Conservation (phyloP, 1,140 invertebrate genomes). For the Drosophila insularis region DNA sequence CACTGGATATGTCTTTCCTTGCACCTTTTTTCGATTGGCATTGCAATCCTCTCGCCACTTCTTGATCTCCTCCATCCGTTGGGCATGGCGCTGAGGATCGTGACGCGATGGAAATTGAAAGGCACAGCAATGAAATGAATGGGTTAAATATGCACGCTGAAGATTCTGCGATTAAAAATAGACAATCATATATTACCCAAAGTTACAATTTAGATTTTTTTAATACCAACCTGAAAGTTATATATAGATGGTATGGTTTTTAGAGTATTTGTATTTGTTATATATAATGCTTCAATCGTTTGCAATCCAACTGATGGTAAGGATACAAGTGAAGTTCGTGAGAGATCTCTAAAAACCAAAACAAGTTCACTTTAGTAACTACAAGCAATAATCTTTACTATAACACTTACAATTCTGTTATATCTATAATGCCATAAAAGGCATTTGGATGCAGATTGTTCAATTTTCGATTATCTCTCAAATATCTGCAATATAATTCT, state of each 20-base stretch:
- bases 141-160: conserved; percentile 87
- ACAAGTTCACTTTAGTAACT: not conserved
- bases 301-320: conserved; percentile 89
- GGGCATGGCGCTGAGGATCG: conserved; percentile 86
- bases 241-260: conserved; percentile 93
- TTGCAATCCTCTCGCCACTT: conserved; percentile 76
- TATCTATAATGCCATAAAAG: conserved; percentile 85
- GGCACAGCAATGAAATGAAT: conserved; percentile 95
- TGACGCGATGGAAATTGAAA: conserved; percentile 92
- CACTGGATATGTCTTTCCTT: not conserved
- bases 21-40: conserved; percentile 1
- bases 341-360: conserved; percentile 86
- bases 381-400: not conserved
- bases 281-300: conserved; percentile 87
- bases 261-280: conserved; percentile 88
- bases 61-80: conserved; percentile 84
- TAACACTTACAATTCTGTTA: conserved; percentile 85
- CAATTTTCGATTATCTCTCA: conserved; percentile 87
- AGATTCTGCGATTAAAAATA: conserved; percentile 79
- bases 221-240: conserved; percentile 86
- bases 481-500: conserved; percentile 84
- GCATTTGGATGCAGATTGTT: conserved; percentile 85
- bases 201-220: not conserved
- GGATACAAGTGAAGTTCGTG: conserved; percentile 88
- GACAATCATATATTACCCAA: not conserved